phyloP scores from a whole-genome alignment of 2,797 vertebrate species.

The Falco naumanni region DNA sequence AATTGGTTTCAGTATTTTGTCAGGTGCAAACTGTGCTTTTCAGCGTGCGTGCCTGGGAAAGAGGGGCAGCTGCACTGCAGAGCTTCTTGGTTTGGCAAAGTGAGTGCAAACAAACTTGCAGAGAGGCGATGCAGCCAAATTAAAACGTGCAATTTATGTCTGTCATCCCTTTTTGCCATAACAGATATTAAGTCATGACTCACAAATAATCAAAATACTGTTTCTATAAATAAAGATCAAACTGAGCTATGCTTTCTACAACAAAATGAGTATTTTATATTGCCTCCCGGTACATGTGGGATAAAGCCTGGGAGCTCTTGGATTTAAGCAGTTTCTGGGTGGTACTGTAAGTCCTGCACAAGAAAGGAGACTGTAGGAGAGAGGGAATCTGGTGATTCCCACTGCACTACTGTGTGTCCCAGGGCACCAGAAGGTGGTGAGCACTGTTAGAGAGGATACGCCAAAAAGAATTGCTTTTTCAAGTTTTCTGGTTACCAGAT shows the following conservation, averaged over 20 bases:
- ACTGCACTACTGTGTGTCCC: fast-evolving
- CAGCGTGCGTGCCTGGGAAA: not conserved
- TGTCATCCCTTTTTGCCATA: not conserved
- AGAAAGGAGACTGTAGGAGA: not conserved
- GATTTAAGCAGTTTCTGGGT: not conserved
- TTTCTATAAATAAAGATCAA: not conserved
- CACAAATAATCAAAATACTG: not conserved
- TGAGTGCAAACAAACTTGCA: not conserved
- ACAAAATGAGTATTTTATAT: not conserved
- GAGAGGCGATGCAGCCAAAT: not conserved
- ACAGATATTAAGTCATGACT: not conserved
- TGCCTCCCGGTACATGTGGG: not conserved
- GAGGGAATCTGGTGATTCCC: not conserved
- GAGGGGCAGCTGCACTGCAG: not conserved
- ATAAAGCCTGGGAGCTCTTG: not conserved
- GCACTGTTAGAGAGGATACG: not conserved
- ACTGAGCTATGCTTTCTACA: not conserved
- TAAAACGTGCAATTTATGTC: not conserved
- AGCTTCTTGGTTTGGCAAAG: not conserved
- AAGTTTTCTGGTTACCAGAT: not conserved
- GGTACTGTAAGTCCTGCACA: not conserved
- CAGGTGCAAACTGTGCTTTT: not conserved
- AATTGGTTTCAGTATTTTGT: not conserved
- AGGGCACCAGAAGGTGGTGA: not conserved
- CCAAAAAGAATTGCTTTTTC: not conserved